Percentiles rank a stretch among this genome's conserved stretches.
Conservation (phyloP, 1,140 invertebrate genomes). For the Bombus ignitus region DNA sequence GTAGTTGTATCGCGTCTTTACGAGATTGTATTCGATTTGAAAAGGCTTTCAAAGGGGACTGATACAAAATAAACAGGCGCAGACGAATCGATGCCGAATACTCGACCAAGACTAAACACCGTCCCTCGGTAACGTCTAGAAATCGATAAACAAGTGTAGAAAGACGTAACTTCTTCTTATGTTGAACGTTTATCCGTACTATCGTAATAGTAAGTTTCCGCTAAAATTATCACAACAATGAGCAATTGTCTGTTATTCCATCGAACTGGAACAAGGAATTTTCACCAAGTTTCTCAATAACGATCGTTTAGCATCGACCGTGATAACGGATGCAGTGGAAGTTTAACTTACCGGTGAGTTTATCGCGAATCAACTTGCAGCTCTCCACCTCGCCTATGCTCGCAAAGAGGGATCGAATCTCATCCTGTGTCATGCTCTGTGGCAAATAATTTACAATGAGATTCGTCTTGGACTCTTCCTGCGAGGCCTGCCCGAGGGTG, state of each 20-base stretch:
- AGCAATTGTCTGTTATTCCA: background rate
- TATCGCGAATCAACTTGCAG: constrained; percentile 99
- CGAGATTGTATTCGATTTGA: background rate
- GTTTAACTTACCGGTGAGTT: constrained; percentile 92
- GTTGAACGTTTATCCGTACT: background rate
- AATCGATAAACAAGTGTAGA: constrained; percentile 1
- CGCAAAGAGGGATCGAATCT: constrained; percentile 98
- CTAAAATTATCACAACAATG: background rate
- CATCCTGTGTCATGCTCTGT: constrained; percentile 99
- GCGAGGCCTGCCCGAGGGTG: constrained; percentile 87
- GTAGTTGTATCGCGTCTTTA: background rate
- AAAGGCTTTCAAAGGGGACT: background rate
- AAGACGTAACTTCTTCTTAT: background rate
- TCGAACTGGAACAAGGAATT: background rate
- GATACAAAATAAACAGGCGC: background rate
- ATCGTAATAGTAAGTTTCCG: background rate
- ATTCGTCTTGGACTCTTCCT: constrained; percentile 98
- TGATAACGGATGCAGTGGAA: background rate
- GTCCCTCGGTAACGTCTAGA: background rate
- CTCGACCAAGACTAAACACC: constrained; percentile 9
- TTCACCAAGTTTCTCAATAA: background rate
- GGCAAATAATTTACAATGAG: constrained; percentile 99
- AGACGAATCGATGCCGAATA: constrained; percentile 1
- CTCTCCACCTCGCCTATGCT: constrained; percentile 99
- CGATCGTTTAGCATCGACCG: too few species aligned